Evolutionary conservation across 2,113 vertebrate genomes (phyloP).

Genomic region (Erythrolamprus reginae): DNA sequence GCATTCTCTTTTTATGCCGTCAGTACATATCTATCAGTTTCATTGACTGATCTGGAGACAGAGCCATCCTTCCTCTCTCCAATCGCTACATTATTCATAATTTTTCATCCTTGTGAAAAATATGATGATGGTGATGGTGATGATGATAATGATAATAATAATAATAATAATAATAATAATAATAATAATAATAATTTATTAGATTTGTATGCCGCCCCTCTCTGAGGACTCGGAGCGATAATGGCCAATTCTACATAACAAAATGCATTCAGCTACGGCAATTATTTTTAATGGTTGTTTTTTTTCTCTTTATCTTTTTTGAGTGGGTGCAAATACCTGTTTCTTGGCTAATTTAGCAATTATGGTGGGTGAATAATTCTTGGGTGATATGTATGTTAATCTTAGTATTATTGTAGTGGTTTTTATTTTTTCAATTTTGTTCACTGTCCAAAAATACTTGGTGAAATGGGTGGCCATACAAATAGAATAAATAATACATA

Average conservation of each 20-base stretch:
- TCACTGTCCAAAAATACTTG: background rate
- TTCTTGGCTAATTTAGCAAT: background rate
- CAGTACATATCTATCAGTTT: background rate
- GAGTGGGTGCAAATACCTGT: background rate
- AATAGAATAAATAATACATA: background rate
- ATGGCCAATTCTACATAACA: background rate
- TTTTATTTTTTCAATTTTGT: background rate
- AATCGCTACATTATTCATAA: background rate
- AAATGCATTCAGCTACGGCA: background rate
- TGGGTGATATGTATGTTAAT: background rate
- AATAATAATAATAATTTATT: no score
- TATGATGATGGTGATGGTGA: background rate
- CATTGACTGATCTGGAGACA: background rate
- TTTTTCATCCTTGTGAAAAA: background rate
- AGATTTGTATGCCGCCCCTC: no score
- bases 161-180: no score
- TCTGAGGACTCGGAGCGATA: no score
- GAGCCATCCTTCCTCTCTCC: background rate
- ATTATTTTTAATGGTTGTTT: background rate
- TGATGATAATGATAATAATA: no score
- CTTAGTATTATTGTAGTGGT: background rate
- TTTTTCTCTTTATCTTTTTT: background rate
- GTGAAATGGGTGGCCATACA: background rate
- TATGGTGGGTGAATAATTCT: background rate
- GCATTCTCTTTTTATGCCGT: background rate